Base-by-base conservation (phyloP, 2,113 vertebrate species). In the Neopipo cinnamomea region DNA sequence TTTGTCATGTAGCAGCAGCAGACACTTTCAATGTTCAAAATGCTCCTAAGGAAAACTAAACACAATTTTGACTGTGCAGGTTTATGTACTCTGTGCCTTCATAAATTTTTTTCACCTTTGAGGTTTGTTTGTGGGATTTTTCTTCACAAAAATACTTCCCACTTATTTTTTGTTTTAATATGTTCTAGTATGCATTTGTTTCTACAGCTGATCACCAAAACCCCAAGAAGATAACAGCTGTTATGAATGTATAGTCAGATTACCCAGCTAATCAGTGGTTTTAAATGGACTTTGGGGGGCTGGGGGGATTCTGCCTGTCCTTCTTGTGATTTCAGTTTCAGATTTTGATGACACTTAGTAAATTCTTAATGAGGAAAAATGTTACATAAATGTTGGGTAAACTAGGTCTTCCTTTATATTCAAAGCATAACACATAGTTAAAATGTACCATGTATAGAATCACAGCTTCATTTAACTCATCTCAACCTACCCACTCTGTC, bases 311-410 rank as follows among this genome's bases (percentile, higher is more conserved):
- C 11, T 2, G 8, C 25, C 10, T 6, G 46, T 44, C 13, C 15
- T 74, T 59, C 50, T 81, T 67, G 28, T 44, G 33, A 78, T 71
- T 81, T 91, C 23, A 42, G 33, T 53, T 41, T 52, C 50, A 52
- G 25, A 52, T 52, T 52, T 61, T 5, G 1, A 44, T 88, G 76
- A 87, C 63, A 55, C 12, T 61, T 92, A 89, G 87, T 81, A 93
- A 95, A 85, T 63, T 61, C 31, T 81, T 94, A 89, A 88, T 68
- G 52, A 79, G 53, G 41, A 81, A 84, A 39, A 89, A 81, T 55
- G 14, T 85, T 93, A 35, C 44, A 88, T 63, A 79, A 82, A 66
- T 53, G 8, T 73, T 66, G 65, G 31, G 35, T 52, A 85, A 92
- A 71, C 17, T 56, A 83, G 30, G 6, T 81, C 13, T 52, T 74